phyloP scores from a whole-genome alignment of 2,113 vertebrate genomes.

The Synodontis membranacea region DNA sequence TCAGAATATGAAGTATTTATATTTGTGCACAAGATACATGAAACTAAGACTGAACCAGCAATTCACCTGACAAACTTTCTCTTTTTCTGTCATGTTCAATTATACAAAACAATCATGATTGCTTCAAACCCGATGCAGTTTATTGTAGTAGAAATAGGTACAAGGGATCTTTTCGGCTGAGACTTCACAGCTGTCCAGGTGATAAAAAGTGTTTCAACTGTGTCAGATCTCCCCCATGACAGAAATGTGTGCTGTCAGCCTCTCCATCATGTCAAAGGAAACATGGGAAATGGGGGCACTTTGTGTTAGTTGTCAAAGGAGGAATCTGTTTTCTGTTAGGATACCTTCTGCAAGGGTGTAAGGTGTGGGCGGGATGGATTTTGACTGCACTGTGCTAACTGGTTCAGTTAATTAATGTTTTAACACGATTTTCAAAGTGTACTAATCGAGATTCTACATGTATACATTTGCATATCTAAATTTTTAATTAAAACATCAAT shows the following conservation, averaged over 20 bases:
- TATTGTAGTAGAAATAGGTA: conserved; percentile 9
- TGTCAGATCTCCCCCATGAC: neutral
- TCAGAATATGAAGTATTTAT: neutral
- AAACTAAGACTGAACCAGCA: neutral
- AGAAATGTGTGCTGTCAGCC: neutral
- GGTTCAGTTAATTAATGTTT: too few relatives aligned
- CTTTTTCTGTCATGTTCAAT: conserved; percentile 4
- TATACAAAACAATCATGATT: neutral
- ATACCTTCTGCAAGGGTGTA: too few relatives aligned
- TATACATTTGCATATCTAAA: too few relatives aligned
- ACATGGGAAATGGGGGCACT: neutral
- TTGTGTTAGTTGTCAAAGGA: neutral
- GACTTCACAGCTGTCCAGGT: neutral
- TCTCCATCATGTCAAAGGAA: neutral
- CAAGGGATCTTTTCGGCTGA: neutral
- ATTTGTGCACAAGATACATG: neutral
- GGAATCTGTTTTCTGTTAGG: neutral
- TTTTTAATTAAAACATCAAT: too few relatives aligned
- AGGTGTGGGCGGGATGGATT: too few relatives aligned
- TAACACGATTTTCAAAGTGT: too few relatives aligned
- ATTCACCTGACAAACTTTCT: neutral
- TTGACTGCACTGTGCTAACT: too few relatives aligned
- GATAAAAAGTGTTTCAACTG: neutral
- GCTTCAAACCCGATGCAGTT: neutral
- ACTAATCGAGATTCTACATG: too few relatives aligned